Base-by-base conservation (phyloP, 2,113 vertebrate genomes). In the Ailuropoda melanoleuca region DNA sequence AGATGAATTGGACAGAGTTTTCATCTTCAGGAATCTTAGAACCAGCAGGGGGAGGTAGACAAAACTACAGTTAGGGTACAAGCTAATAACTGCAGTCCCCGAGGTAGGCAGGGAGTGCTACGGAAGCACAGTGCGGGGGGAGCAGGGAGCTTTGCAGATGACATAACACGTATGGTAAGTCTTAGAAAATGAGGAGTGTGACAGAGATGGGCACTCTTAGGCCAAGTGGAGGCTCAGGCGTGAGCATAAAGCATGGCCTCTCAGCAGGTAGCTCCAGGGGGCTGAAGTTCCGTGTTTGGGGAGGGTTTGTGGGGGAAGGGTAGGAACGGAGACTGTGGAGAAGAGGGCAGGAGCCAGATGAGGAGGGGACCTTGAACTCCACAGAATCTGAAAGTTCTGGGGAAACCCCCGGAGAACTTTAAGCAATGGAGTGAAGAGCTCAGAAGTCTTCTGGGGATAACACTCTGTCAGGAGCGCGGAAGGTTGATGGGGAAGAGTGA, bases 271-370 rank as follows among this genome's bases (percentile, higher is more conserved):
- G 10, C 4, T 93, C 48, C 4, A 10, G 6, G 4, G 64, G 8
- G 0, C 39, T 74, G 48, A 84, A 68, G 26, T 8, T 56, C 6
- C 58, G 14, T 14, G 1, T 58, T 77, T 43, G 48, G 64, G 18
- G 50, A 86, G 11, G 24, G 24, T 24, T 37, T 3, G 2, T 15
- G 15, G 3, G 0, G 1, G 10, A 39, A 4, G 1, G 9, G 23
- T 26, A 55, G 10, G 43, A 80, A 21, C 2, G 26, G 26, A 81
- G 31, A 21, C 46, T 60, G 0, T 48, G 21, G 88, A 75, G 31
- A 31, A 43, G 56, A 39, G 23, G 1, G 6, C 4, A 81, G 26
- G 50, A 64, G 18, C 12, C 31, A 89, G 37, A 39, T 50, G 4
- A 46, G 0, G 10, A 95, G 37, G 34, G 46, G 48, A 56, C 60